Evolutionary conservation across 2,888 invertebrate genomes (phyloP), one percentile per base, ranked within the genome.

Genomic region (Acrobasis repandana): DNA sequence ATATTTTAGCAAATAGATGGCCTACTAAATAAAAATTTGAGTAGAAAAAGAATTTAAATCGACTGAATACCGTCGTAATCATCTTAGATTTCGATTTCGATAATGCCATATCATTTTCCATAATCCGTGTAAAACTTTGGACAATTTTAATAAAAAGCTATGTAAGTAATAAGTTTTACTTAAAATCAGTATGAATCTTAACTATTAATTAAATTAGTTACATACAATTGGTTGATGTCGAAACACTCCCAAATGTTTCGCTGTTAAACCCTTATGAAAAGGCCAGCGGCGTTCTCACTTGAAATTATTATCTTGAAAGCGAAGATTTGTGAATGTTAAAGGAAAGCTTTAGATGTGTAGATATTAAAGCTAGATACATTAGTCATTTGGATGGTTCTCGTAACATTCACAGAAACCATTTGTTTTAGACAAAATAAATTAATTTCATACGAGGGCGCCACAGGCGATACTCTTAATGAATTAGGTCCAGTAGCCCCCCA

Each of bases 141-240:
- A 34, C 48, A 16, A 34, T 36, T 11, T 48, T 16, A 36, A 48
- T 36, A 58, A 18, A 57, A 58, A 58, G 57, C 57, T 34, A 49
- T 36, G n/a, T 52, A 52, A 43, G 28, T 28, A 28, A 28, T 28
- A 28, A 28, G 6, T 16, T 36, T 36, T 36, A 15, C 36, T 48
- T 47, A 58, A 33, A 58, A 49, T 34, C 47, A 48, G 36, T 58
- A 48, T 58, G 57, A 58, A 49, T 57, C n/a, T n/a, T 46, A 28
- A 33, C 28, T 33, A 33, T 43, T 43, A 6, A 36, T n/a, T 43
- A 43, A 43, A 43, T 43, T 43, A 43, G 43, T 43, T 43, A 43
- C 43, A 14, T 14, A 33, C 36, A 36, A 56, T 56, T 47, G 47
- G 18, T 49, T 20, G 20, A 20, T 3, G 20, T 46, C 43, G 20